phyloP scores from a whole-genome alignment of 2,113 vertebrate species.

The Gambusia holbrooki region DNA sequence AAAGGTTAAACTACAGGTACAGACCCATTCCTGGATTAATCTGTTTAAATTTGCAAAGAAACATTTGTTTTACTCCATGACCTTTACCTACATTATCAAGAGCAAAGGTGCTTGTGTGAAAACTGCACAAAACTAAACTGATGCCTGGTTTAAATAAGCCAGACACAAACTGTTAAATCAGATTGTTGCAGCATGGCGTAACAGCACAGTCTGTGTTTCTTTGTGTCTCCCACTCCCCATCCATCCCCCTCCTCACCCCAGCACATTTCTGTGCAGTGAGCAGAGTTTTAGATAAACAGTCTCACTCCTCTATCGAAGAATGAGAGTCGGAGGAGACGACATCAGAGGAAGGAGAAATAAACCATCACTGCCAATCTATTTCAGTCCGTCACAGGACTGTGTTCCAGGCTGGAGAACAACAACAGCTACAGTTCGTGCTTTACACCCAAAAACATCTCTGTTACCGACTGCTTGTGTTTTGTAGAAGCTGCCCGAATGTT shows the following conservation, averaged over 20 bases:
- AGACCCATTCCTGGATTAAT: background rate
- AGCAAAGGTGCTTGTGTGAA: background rate
- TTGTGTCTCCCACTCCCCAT: constrained; percentile 7
- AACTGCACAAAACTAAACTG: constrained; percentile 1
- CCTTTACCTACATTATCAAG: background rate
- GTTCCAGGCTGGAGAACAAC: background rate
- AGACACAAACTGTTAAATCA: constrained; percentile 71
- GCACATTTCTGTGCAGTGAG: constrained; percentile 66
- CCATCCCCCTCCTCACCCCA: constrained; percentile 19
- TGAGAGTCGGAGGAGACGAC: constrained; percentile 25
- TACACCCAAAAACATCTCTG: background rate
- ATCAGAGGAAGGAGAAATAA: background rate
- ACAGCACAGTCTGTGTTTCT: constrained; percentile 21
- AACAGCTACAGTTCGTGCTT: background rate
- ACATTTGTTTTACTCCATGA: background rate
- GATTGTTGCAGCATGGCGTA: constrained; percentile 72
- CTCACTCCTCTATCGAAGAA: constrained; percentile 55
- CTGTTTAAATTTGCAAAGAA: no score
- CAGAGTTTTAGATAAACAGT: constrained; percentile 60
- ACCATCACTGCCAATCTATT: background rate
- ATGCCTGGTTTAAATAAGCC: constrained; percentile 69
- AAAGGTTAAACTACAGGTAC: background rate
- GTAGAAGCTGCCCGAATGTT: no score
- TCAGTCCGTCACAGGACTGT: no score
- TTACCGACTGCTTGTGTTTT: background rate